phyloP scores from a whole-genome alignment of 2,797 vertebrate species.

The Hirundo rustica region DNA sequence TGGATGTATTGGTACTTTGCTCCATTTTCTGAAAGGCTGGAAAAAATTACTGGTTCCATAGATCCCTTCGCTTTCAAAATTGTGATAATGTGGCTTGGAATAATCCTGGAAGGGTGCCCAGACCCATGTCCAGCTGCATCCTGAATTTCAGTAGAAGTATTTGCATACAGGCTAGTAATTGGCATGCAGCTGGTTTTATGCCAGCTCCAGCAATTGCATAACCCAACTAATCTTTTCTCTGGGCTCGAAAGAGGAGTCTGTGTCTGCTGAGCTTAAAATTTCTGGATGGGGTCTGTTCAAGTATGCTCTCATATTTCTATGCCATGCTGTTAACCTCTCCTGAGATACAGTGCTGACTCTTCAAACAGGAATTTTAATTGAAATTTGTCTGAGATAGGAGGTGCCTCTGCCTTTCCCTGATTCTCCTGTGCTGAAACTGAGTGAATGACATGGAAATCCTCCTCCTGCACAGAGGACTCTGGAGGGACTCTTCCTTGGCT shows the following conservation, averaged over 20 bases:
- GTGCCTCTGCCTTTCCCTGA: not conserved
- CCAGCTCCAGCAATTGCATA: slow-evolving; percentile 55
- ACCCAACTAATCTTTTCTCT: slow-evolving; percentile 24
- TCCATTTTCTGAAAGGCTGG: slow-evolving; percentile 51
- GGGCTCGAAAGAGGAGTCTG: not conserved
- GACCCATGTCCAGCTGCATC: slow-evolving; percentile 55
- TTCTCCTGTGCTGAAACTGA: not conserved
- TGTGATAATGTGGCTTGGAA: slow-evolving; percentile 55
- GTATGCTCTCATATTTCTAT: not conserved
- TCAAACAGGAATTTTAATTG: slow-evolving; percentile 23
- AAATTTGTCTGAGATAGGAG: slow-evolving; percentile 13
- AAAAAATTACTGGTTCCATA: slow-evolving; percentile 34
- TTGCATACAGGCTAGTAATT: slow-evolving; percentile 32
- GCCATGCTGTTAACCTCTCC: not conserved
- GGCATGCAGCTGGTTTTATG: slow-evolving; percentile 46
- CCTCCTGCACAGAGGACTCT: not conserved
- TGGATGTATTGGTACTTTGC: slow-evolving; percentile 38
- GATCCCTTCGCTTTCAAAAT: slow-evolving; percentile 48
- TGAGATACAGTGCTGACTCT: not conserved
- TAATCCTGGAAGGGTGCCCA: slow-evolving; percentile 51
- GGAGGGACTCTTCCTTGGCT: not conserved
- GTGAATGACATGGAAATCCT: not conserved
- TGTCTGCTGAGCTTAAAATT: slow-evolving; percentile 25
- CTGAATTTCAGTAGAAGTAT: slow-evolving; percentile 39
- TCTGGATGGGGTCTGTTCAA: slow-evolving; percentile 19